Conservation (phyloP, 2,888 invertebrate genomes). For the Caradrina kadenii region DNA sequence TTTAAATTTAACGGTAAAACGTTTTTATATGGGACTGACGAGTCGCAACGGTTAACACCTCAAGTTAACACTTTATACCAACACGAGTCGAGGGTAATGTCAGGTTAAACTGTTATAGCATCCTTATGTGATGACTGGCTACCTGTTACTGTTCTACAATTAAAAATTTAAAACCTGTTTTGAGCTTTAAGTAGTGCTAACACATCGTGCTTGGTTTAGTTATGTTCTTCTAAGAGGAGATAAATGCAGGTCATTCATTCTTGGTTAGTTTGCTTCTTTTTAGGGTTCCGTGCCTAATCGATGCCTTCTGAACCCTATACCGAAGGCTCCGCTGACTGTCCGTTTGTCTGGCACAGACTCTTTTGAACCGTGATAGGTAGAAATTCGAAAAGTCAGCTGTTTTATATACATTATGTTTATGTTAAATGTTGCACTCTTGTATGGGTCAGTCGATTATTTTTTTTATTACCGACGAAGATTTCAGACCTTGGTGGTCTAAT, state of each 20-base stretch:
- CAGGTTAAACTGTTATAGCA: slow-evolving; percentile 37
- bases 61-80: slow-evolving; percentile 33
- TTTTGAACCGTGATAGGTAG: no score
- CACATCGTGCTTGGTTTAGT: slow-evolving; percentile 4
- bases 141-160: slow-evolving; percentile 52
- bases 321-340: no score
- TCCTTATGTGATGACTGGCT: slow-evolving; percentile 38
- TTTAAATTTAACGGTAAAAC: background rate
- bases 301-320: no score
- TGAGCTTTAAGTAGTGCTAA: slow-evolving; percentile 41
- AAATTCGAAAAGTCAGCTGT: no score
- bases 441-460: no score
- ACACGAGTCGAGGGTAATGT: slow-evolving; percentile 22
- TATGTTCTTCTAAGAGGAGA: background rate
- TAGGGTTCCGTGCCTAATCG: no score
- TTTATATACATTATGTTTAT: no score
- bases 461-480: no score
- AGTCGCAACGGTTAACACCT: background rate
- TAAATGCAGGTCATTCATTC: background rate
- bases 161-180: slow-evolving; percentile 51
- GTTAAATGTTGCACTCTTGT: no score
- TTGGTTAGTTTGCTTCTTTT: background rate
- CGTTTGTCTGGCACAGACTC: no score
- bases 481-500: no score
- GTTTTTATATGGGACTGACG: background rate